Percentiles rank a stretch among this genome's conserved stretches.
Conservation (phyloP, 64 coral and sea anemone genomes). For the Anthopleura sola region DNA sequence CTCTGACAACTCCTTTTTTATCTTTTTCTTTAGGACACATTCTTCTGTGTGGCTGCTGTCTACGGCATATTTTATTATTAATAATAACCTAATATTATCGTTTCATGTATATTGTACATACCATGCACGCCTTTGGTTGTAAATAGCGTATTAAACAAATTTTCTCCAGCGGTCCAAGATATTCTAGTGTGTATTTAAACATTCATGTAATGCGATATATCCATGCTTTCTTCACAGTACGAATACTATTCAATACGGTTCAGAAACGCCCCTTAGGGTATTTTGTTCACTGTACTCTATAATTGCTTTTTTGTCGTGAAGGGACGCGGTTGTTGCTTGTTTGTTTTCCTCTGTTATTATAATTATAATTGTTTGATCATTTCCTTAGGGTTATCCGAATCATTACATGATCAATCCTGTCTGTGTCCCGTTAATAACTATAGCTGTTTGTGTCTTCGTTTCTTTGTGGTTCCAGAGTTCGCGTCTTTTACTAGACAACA, state of each 20-base stretch:
- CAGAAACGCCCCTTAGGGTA: neutral
- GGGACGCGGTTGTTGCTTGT: neutral
- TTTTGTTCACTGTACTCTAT: neutral
- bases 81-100: slow-evolving; percentile 4
- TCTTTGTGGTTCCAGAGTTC: no score
- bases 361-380: neutral
- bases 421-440: no score
- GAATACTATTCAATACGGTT: neutral
- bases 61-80: slow-evolving; percentile 62
- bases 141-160: neutral
- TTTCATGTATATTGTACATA: neutral
- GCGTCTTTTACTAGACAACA: no score
- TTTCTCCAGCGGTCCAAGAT: neutral
- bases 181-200: neutral
- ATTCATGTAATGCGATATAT: neutral
- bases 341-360: neutral
- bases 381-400: no score
- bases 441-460: no score
- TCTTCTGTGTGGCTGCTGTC: slow-evolving; percentile 58
- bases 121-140: neutral
- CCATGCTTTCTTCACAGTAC: neutral
- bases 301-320: neutral
- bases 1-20: neutral
- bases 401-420: no score
- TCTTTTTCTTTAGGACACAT: slow-evolving; percentile 40